These are phyloP conservation scores for Drosophila rellima DNA, from an alignment of 2,888 invertebrate species.

Conservation along the genomic window DNA sequence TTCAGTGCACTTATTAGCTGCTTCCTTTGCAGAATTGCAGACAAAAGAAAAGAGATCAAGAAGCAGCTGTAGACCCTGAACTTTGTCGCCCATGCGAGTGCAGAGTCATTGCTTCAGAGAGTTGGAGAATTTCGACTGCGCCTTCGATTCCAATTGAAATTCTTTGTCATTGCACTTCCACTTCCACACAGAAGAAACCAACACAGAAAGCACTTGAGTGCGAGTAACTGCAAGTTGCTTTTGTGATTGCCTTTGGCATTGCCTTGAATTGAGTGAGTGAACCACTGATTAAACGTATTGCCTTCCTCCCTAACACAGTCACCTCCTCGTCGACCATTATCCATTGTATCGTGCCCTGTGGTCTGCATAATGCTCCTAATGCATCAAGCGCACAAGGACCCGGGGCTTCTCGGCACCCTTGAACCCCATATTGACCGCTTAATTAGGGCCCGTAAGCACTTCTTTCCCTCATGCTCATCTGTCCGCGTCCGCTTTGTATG, in stretches of 20 bases:
- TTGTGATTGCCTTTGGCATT: constrained; percentile 26
- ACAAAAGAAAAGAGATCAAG: constrained; percentile 58
- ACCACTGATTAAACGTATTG: constrained; percentile 65
- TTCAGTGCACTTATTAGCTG: constrained; percentile 71
- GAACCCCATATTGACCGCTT: constrained; percentile 74
- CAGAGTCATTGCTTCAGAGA: constrained; percentile 33
- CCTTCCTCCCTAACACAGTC: constrained; percentile 5
- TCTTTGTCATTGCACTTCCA: constrained; percentile 53
- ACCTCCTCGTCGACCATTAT: neutral
- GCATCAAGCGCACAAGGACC: constrained; percentile 58
- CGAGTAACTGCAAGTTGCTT: constrained; percentile 22
- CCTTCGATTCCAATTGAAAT: constrained; percentile 45
- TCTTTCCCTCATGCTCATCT: constrained; percentile 27
- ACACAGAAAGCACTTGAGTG: constrained; percentile 43
- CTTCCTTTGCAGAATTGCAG: constrained; percentile 57
- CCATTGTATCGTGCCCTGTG: constrained; percentile 26
- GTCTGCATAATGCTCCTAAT: constrained; percentile 57
- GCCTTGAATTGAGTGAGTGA: constrained; percentile 67
- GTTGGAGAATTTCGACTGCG: constrained; percentile 29
- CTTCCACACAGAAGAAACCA: too few species aligned
- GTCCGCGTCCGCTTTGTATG: constrained; percentile 28
- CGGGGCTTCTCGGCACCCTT: constrained; percentile 61
- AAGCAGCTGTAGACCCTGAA: constrained; percentile 64
- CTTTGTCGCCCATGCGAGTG: constrained; percentile 63
- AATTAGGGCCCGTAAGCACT: constrained; percentile 70